Conservation (phyloP, 2,113 vertebrate species). For the Malaclemys terrapin region DNA sequence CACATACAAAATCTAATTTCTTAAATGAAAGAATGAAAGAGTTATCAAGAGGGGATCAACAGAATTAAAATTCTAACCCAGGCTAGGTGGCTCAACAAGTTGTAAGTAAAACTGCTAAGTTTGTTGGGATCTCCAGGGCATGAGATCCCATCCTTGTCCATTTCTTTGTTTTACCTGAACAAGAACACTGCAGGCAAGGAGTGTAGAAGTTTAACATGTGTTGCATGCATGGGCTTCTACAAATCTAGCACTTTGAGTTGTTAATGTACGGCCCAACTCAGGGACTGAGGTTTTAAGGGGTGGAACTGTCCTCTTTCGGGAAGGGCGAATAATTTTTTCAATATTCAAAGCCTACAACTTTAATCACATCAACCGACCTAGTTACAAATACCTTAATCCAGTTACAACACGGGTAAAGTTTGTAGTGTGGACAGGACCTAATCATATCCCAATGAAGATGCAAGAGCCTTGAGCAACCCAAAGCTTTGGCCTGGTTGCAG, state of each 20-base stretch:
- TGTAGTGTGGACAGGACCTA: slow-evolving; percentile 4
- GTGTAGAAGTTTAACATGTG: not conserved
- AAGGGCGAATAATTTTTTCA: not conserved
- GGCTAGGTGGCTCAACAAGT: not conserved
- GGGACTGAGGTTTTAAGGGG: too few relatives aligned
- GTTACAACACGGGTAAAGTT: not conserved
- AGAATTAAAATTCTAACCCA: not conserved
- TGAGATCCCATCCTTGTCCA: not conserved
- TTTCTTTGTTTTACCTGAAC: not conserved
- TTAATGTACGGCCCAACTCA: not conserved
- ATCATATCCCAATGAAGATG: not conserved
- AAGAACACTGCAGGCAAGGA: not conserved
- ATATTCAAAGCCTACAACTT: not conserved
- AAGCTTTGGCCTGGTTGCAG: not conserved
- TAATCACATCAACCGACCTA: not conserved
- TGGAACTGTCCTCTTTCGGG: not conserved
- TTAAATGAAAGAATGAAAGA: not conserved
- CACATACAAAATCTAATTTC: not conserved
- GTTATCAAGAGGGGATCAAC: not conserved
- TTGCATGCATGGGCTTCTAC: not conserved
- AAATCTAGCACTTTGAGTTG: not conserved
- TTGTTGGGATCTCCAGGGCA: not conserved
- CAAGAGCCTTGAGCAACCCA: not conserved
- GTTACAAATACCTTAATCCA: not conserved
- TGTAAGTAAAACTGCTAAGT: not conserved